phyloP scores from a whole-genome alignment of 2,888 invertebrate genomes.

The Melieria omissa region DNA sequence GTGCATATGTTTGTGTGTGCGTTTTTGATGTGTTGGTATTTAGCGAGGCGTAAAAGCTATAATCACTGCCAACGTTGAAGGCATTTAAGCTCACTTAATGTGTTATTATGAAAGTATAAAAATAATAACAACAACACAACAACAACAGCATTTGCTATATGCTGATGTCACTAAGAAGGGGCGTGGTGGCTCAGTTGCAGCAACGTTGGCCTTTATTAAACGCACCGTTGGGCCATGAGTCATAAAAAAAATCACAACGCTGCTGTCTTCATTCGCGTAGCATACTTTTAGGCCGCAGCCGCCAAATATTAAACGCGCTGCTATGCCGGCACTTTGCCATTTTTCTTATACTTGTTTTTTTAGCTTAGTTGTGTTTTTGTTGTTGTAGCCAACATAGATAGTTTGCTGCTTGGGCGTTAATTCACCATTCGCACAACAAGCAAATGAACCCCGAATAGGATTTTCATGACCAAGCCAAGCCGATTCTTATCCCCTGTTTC shows the following conservation, averaged over 20 bases:
- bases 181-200: neutral
- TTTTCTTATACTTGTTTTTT: too few species aligned
- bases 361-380: too few species aligned
- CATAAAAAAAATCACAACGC: too few species aligned
- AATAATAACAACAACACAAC: neutral
- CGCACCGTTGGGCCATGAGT: too few species aligned
- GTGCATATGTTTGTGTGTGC: conserved; percentile 38
- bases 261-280: neutral
- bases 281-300: neutral
- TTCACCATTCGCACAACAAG: neutral
- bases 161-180: neutral
- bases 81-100: too few species aligned
- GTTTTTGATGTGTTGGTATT: neutral
- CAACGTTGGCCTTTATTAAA: neutral
- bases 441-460: conserved; percentile 44
- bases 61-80: too few species aligned
- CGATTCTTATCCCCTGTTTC: too few species aligned
- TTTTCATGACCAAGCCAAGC: neutral
- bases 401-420: neutral
- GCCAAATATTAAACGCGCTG: too few species aligned
- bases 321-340: too few species aligned
- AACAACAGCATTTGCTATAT: neutral
- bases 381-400: neutral
- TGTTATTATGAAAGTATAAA: neutral
- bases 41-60: too few species aligned